Evolutionary conservation across 1,140 invertebrate genomes (phyloP).

Genomic region (Macrosteles quadrilineatus): DNA sequence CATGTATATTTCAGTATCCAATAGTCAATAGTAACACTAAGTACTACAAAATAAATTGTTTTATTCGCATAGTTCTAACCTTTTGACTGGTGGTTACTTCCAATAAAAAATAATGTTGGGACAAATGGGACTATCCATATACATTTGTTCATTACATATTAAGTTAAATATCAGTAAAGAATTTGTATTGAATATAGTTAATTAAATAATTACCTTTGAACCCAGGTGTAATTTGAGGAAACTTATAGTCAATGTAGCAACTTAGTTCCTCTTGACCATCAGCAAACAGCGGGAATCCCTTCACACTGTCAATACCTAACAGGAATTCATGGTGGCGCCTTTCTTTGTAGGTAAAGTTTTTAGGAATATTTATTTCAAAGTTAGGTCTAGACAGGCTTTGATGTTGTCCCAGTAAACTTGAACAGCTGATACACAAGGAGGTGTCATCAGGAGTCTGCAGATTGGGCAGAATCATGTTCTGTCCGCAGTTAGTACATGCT

Average conservation of each 20-base stretch:
- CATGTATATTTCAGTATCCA: no score
- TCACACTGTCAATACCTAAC: slow-evolving; percentile 9
- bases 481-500: neutral
- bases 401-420: neutral
- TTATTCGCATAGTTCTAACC: no score
- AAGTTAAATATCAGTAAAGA: no score
- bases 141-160: no score
- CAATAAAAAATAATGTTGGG: no score
- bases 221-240: neutral
- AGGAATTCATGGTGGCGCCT: slow-evolving; percentile 12
- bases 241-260: slow-evolving; percentile 21
- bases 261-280: neutral
- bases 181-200: no score
- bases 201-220: slow-evolving; percentile 1
- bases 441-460: neutral
- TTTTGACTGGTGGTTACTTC: no score
- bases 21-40: no score
- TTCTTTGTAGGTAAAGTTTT: slow-evolving; percentile 3
- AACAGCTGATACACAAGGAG: neutral
- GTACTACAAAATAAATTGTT: no score
- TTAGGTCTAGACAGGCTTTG: neutral
- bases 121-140: no score
- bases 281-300: neutral
- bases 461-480: slow-evolving; percentile 3
- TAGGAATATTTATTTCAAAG: neutral